Evolutionary conservation across 2,888 invertebrate species (phyloP).

Genomic region (Clitarchus hookeri): DNA sequence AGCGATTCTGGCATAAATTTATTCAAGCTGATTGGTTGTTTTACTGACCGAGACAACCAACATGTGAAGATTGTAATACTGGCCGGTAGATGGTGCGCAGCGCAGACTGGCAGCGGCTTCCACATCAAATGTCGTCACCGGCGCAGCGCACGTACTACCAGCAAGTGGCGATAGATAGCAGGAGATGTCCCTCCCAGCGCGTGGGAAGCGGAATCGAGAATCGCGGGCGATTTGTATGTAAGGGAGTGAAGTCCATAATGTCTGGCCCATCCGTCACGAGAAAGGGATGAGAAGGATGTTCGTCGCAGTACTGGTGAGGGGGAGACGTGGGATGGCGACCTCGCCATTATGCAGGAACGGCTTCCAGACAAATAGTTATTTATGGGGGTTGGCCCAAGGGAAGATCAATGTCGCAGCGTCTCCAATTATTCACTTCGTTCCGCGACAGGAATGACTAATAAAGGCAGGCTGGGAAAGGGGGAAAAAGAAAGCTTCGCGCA

Average conservation of each 20-base stretch:
- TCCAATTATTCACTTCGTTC: neutral
- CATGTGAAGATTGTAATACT: too few species aligned
- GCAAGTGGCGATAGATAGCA: neutral
- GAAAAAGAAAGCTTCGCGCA: neutral
- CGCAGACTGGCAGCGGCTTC: neutral
- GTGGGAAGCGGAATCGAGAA: neutral
- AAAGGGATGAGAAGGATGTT: neutral
- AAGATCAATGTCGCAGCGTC: conserved; percentile 14
- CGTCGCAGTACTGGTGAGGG: neutral
- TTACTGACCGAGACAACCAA: too few species aligned
- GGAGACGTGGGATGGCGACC: neutral
- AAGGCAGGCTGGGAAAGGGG: neutral
- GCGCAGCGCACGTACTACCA: neutral
- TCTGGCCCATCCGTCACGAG: neutral
- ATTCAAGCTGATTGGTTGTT: too few species aligned
- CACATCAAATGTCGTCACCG: neutral
- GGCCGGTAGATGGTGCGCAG: neutral
- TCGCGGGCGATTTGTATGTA: conserved; percentile 14
- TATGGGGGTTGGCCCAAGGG: neutral
- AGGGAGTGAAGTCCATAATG: neutral
- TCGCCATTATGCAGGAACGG: neutral
- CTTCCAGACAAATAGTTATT: conserved; percentile 14
- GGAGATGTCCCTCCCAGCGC: neutral
- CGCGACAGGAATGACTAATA: conserved; percentile 14
- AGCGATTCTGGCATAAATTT: too few species aligned